Percentiles rank a stretch among this genome's conserved stretches.
These are phyloP conservation scores for Euura saliciscinereae DNA, from an alignment of 1,140 invertebrate genomes.

Conservation along the genomic window DNA sequence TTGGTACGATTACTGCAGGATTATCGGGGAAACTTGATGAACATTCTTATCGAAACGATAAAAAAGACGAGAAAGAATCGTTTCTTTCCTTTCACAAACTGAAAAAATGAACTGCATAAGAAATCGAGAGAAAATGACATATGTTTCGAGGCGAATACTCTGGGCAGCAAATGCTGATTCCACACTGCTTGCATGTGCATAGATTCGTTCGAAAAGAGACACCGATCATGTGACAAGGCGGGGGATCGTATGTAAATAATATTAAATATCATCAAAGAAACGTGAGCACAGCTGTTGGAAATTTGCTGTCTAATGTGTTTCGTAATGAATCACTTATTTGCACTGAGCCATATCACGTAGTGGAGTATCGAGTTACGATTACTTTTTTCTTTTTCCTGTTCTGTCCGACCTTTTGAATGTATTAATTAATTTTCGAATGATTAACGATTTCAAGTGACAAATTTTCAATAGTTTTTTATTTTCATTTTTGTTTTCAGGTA, in stretches of 20 bases:
- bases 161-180: not conserved
- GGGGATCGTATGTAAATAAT: not conserved
- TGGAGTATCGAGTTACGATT: not conserved
- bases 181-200: not conserved
- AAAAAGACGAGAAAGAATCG: no score
- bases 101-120: no score
- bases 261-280: constrained; percentile 1
- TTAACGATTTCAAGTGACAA: not conserved
- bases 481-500: constrained; percentile 40
- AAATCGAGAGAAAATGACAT: no score
- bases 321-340: not conserved
- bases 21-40: not conserved
- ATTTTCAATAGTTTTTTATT: not conserved
- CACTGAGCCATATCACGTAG: not conserved
- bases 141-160: no score
- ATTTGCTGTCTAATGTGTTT: not conserved
- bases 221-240: not conserved
- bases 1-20: not conserved
- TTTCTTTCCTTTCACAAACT: no score
- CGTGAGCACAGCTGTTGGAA: not conserved
- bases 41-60: no score
- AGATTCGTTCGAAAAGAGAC: not conserved
- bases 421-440: not conserved
- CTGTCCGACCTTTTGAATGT: not conserved
- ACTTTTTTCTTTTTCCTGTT: not conserved